Conservation (phyloP, 2,888 invertebrate genomes). For the Drosophila rellima region DNA sequence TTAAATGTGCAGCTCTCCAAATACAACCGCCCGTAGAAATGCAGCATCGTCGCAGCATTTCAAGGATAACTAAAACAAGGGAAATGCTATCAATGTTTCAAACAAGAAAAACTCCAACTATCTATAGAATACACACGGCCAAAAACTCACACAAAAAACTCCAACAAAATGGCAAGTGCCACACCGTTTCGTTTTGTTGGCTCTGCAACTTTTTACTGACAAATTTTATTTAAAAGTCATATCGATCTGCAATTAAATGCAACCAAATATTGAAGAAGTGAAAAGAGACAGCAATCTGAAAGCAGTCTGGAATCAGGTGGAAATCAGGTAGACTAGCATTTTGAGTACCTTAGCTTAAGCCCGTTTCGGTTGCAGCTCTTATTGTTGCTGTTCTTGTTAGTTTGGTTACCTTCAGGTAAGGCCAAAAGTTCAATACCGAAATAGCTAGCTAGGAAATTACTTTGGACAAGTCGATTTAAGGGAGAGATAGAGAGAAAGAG, state of each 20-base stretch:
- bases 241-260: constrained; percentile 62
- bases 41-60: constrained; percentile 4
- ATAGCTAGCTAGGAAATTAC: constrained; percentile 60
- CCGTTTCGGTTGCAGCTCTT: constrained; percentile 10
- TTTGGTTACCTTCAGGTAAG: constrained; percentile 21
- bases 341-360: constrained; percentile 14
- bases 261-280: constrained; percentile 29
- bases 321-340: background rate
- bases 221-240: constrained; percentile 46
- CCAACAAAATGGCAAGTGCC: background rate
- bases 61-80: constrained; percentile 36
- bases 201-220: background rate
- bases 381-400: constrained; percentile 17
- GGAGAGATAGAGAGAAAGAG: background rate
- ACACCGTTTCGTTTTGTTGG: background rate
- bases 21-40: constrained; percentile 7
- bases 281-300: background rate
- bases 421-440: constrained; percentile 62
- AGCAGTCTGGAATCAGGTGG: no score
- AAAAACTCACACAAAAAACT: background rate
- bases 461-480: constrained; percentile 35
- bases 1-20: constrained; percentile 31
- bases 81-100: constrained; percentile 18
- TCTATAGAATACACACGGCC: constrained; percentile 3
- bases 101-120: constrained; percentile 5